Percentiles rank a stretch among this genome's conserved stretches.
phyloP scores from a whole-genome alignment of 2,797 vertebrate genomes.

The Poecilia gillii region DNA sequence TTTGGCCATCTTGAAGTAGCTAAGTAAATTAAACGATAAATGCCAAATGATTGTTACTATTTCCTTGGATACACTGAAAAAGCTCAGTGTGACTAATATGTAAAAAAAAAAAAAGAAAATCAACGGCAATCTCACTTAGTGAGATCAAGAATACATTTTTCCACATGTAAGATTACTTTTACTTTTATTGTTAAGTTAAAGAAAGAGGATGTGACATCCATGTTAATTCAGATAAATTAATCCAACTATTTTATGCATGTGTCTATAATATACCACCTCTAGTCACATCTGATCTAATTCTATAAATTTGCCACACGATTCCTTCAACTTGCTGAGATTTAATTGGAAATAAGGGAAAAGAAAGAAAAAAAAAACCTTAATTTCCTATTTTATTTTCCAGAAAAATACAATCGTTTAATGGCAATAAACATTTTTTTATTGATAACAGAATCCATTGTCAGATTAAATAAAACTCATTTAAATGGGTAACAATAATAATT shows the following conservation, averaged over 20 bases:
- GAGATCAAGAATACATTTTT: background rate
- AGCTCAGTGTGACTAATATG: background rate
- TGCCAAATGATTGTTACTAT: background rate
- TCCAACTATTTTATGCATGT: background rate
- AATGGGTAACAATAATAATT: background rate
- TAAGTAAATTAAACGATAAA: background rate
- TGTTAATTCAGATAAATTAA: background rate
- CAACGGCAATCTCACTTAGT: background rate
- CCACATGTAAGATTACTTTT: too few species aligned
- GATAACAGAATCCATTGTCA: background rate
- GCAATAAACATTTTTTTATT: background rate
- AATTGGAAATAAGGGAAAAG: too few species aligned
- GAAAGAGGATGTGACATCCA: background rate
- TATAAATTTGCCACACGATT: background rate
- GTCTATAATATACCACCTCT: background rate
- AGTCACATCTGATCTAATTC: background rate
- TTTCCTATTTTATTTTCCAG: background rate
- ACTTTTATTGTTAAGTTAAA: too few species aligned
- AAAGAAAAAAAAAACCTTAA: too few species aligned
- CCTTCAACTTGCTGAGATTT: background rate
- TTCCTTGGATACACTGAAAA: background rate
- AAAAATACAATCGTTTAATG: background rate
- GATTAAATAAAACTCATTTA: background rate
- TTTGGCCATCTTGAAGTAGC: background rate
- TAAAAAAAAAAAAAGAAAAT: background rate